Conservation (phyloP, 2,888 invertebrate species). For the Colostygia pectinataria region DNA sequence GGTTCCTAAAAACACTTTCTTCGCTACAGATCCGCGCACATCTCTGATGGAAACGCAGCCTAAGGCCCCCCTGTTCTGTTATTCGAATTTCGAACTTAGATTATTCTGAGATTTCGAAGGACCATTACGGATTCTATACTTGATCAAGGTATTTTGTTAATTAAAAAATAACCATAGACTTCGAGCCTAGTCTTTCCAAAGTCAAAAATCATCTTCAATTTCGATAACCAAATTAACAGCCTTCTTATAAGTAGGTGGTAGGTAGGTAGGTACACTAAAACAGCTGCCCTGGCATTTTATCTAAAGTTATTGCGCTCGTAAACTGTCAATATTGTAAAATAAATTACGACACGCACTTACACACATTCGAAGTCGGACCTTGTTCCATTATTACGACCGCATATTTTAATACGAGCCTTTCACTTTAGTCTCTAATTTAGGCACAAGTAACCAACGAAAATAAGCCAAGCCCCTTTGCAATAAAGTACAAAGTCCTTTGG, state of each 20-base stretch:
- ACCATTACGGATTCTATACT: too few relatives aligned
- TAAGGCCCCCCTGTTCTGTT: too few relatives aligned
- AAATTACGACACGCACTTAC: conserved; percentile 19
- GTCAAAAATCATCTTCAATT: too few relatives aligned
- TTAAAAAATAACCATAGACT: too few relatives aligned
- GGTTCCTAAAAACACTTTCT: too few relatives aligned
- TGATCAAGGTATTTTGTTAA: too few relatives aligned
- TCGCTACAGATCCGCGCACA: too few relatives aligned
- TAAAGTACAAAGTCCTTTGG: conserved; percentile 44
- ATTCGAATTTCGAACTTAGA: too few relatives aligned
- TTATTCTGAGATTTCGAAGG: too few relatives aligned
- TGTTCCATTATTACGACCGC: conserved; percentile 20
- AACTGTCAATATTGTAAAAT: conserved; percentile 5
- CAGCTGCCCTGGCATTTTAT: background rate
- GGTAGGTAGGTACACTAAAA: conserved; percentile 1
- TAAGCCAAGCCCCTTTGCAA: conserved; percentile 10
- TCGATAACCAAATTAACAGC: too few relatives aligned
- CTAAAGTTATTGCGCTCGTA: background rate
- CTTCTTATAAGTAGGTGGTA: background rate
- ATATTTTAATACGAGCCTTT: conserved; percentile 56
- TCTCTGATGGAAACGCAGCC: too few relatives aligned
- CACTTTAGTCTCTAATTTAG: conserved; percentile 54
- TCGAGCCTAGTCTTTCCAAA: too few relatives aligned
- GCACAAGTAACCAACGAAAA: conserved; percentile 33
- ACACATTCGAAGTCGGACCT: conserved; percentile 15